Evolutionary conservation across 2,888 invertebrate genomes (phyloP).

Genomic region (Dendrolimus pini): DNA sequence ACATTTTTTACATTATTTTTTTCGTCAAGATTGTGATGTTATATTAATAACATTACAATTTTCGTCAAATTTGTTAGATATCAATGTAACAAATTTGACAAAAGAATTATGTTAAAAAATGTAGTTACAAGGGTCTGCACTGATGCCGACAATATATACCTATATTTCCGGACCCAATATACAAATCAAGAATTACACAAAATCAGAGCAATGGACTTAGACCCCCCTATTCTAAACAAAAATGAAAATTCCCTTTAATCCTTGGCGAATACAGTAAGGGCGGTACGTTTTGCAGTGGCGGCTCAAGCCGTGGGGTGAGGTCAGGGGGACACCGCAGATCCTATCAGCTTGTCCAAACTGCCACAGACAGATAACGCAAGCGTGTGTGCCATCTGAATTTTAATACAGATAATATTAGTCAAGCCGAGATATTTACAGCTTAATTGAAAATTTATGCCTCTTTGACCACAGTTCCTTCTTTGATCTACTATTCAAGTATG

Average conservation of each 20-base stretch:
- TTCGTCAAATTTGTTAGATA: no score
- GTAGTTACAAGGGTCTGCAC: no score
- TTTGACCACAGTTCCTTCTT: background rate
- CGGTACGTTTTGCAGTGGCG: conserved; percentile 43
- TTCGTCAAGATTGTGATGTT: no score
- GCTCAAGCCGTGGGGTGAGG: conserved; percentile 20
- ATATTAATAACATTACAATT: no score
- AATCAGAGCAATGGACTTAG: conserved; percentile 18
- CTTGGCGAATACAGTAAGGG: conserved; percentile 46
- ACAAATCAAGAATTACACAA: conserved; percentile 12
- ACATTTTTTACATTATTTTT: no score
- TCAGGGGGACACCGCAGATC: conserved; percentile 40
- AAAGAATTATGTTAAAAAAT: no score
- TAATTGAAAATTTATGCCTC: conserved; percentile 37
- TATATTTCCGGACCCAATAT: no score
- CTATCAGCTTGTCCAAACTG: conserved; percentile 62
- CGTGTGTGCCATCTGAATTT: conserved; percentile 56
- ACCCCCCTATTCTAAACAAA: conserved; percentile 29
- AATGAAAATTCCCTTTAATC: conserved; percentile 45
- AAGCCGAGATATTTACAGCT: conserved; percentile 29
- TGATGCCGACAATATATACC: no score
- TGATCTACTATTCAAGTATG: no score
- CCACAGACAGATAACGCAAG: conserved; percentile 60
- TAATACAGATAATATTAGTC: conserved; percentile 41
- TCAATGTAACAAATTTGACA: no score